Conservation (phyloP, 2,797 vertebrate species). For the Ficedula albicollis region DNA sequence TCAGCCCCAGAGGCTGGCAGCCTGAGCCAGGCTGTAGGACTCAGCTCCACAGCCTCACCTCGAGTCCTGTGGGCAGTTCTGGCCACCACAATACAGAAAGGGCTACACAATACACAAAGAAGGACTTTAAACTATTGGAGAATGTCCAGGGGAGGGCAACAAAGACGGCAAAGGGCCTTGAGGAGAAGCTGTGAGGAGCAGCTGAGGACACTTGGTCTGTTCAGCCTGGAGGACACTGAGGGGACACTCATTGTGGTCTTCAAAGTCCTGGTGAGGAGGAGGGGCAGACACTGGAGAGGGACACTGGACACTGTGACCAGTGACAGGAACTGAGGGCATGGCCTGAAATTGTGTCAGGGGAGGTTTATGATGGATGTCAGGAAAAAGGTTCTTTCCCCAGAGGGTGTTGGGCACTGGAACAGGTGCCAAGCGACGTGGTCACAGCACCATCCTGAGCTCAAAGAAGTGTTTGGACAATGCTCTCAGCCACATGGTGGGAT, state of each 20-base stretch:
- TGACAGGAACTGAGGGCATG: neutral
- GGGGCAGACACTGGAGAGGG: neutral
- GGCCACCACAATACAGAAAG: neutral
- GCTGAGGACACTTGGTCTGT: neutral
- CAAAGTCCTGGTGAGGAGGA: neutral
- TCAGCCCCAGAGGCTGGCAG: neutral
- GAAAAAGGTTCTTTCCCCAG: neutral
- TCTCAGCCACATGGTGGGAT: neutral
- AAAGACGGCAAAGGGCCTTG: neutral
- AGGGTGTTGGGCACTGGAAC: neutral
- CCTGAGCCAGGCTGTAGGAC: neutral
- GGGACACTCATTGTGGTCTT: neutral
- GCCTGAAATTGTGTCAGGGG: neutral
- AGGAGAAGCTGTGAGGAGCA: neutral
- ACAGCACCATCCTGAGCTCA: neutral
- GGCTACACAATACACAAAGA: too few species aligned
- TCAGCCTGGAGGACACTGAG: neutral
- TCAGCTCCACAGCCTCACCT: neutral
- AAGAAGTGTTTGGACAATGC: neutral
- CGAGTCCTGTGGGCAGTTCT: neutral
- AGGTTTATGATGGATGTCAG: neutral
- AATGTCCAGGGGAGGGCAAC: neutral
- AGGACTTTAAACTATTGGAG: neutral
- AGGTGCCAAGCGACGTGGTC: neutral
- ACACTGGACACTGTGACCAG: neutral